Base-by-base conservation (phyloP, 2,113 vertebrate genomes). In the Malurus cyaneus region DNA sequence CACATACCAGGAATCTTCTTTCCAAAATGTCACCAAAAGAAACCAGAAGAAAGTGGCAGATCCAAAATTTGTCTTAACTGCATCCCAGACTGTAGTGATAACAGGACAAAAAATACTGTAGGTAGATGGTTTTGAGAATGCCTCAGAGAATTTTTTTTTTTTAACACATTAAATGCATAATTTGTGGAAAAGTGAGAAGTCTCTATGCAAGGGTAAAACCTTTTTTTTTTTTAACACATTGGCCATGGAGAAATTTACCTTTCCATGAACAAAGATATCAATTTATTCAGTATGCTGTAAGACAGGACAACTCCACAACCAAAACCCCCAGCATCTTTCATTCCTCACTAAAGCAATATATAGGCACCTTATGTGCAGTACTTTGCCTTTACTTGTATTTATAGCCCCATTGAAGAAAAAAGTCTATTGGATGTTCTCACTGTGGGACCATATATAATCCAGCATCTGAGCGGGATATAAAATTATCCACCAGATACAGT, bases 341-440 rank as follows among this genome's bases (percentile, higher is more conserved):
- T 18, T 80, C 79, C 80, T 84, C 74, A 42, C 90, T 89, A 94
- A 94, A 91, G 67, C 92, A 86, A 91, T 89, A 95, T 83, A 83
- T 82, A 59, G 89, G 91, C 80, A 88, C 83, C 92, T 96, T 94
- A 94, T 87, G 89, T 79, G n/a, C 60, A 78, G 36, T 94, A 66
- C 92, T 94, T 96, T 88, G 65, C 91, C 95, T 89, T 93, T 94
- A 94, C 84, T 88, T 94, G 93, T 96, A 92, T 96, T 95, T 97
- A 96, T 93, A 82, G 80, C 79, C 86, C 85, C 88, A 85, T 1
- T 94, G 95, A 94, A 95, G 79, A 88, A 94, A 72, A 86, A 95
- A 80, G 74, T 88, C 92, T 93, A 83, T 94, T 88, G 92, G 88
- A 93, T 90, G 88, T 95, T 65, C 52, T 91, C 92, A 88, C 88